Evolutionary conservation across 64 coral and sea anemone species (phyloP).

Genomic region (Stylophora pistillata): DNA sequence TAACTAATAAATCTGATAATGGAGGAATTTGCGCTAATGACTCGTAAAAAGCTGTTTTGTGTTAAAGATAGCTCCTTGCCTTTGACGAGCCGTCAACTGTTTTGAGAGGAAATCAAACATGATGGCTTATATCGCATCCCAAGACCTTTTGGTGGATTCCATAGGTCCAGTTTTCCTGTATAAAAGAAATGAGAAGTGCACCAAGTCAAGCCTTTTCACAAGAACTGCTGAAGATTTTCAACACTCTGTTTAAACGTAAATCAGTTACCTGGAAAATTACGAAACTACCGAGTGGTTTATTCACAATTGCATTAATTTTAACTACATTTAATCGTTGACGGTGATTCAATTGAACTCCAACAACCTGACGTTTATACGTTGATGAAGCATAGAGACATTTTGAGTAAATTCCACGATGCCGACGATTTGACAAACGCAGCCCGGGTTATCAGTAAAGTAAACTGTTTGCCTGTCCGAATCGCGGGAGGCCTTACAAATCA

Average conservation of each 20-base stretch:
- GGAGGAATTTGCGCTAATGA: neutral
- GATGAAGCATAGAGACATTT: neutral
- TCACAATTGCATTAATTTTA: neutral
- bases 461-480: neutral
- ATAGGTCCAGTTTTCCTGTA: too few relatives aligned
- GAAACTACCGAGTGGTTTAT: neutral
- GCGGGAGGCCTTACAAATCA: constrained; percentile 2
- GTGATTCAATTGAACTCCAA: constrained; percentile 29
- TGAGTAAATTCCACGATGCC: neutral
- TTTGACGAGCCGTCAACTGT: constrained; percentile 19
- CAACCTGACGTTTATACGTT: neutral
- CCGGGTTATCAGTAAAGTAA: constrained; percentile 6
- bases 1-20: neutral
- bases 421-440: neutral
- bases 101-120: neutral
- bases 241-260: neutral
- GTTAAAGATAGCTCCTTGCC: constrained; percentile 1
- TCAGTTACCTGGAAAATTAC: neutral
- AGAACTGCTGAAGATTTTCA: neutral
- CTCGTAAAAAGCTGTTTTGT: constrained; percentile 30
- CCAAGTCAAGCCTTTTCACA: neutral
- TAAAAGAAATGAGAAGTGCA: too few relatives aligned
- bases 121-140: neutral
- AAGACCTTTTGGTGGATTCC: neutral
- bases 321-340: neutral